Conservation (phyloP, 2,113 vertebrate species). For the Choloepus hoffmanni region DNA sequence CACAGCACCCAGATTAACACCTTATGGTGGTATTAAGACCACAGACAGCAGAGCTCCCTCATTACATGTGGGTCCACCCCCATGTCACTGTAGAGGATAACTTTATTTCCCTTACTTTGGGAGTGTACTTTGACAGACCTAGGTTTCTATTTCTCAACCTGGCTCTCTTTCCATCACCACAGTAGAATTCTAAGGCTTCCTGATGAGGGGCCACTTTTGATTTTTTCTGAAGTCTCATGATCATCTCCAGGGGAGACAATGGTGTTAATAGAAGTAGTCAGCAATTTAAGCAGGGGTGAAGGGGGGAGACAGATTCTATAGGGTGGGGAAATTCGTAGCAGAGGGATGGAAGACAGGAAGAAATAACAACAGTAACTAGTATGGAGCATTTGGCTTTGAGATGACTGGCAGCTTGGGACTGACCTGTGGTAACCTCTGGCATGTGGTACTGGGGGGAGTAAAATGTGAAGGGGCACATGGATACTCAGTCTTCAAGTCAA, state of each 20-base stretch:
- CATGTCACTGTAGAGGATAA: neutral
- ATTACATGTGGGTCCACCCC: neutral
- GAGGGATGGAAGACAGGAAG: fast-evolving
- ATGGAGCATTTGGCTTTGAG: neutral
- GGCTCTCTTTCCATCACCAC: neutral
- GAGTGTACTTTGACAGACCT: neutral
- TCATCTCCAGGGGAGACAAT: neutral
- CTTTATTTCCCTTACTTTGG: neutral
- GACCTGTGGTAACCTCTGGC: neutral
- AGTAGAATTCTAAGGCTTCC: neutral
- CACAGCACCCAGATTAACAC: neutral
- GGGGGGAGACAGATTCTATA: neutral
- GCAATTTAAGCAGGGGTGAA: neutral
- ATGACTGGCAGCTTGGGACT: neutral
- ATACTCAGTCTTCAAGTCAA: neutral
- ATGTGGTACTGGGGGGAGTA: neutral
- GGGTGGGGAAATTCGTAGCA: neutral
- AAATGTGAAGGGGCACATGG: neutral
- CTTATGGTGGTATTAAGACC: neutral
- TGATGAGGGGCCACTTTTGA: neutral
- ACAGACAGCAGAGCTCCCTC: neutral
- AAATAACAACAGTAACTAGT: neutral
- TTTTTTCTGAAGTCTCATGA: neutral
- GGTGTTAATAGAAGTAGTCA: neutral
- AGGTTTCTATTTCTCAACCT: neutral